A percentile compares a stretch with the other conserved stretches of the same genome.
phyloP scores from a whole-genome alignment of 2,888 invertebrate genomes.

The Pollenia angustigena region DNA sequence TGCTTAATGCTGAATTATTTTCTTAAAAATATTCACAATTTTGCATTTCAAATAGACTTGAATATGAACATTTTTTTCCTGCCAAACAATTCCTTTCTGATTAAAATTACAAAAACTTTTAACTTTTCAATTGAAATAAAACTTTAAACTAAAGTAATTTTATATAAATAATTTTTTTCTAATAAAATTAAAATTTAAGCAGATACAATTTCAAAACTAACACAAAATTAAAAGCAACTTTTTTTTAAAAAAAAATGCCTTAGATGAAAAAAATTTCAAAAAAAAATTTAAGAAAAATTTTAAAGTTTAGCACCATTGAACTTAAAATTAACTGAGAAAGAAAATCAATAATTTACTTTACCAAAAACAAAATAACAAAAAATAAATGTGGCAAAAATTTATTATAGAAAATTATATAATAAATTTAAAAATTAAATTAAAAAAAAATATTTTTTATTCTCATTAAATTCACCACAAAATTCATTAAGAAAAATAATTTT shows the following conservation, averaged over 20 bases:
- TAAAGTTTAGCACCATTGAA: slow-evolving; percentile 36
- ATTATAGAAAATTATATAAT: neutral
- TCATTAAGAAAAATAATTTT: slow-evolving; percentile 14
- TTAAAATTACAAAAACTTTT: slow-evolving; percentile 12
- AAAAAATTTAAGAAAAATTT: slow-evolving; percentile 20
- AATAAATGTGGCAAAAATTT: slow-evolving; percentile 16
- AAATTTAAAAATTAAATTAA: neutral
- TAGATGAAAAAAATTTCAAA: slow-evolving; percentile 46
- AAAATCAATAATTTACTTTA: slow-evolving; percentile 43
- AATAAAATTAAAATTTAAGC: slow-evolving; percentile 1
- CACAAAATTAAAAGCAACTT: neutral
- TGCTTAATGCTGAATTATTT: neutral
- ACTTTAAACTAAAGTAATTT: neutral
- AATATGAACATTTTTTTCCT: slow-evolving; percentile 46
- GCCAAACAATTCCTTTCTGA: slow-evolving; percentile 58
- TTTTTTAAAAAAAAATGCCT: slow-evolving; percentile 41
- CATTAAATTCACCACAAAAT: neutral
- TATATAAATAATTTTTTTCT: slow-evolving; percentile 9
- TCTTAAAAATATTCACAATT: neutral
- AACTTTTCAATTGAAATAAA: neutral
- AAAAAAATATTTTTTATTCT: slow-evolving; percentile 4
- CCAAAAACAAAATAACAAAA: neutral
- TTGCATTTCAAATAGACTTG: slow-evolving; percentile 57
- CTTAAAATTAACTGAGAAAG: slow-evolving; percentile 14
- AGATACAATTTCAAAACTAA: slow-evolving; percentile 4